A percentile compares a stretch with the other conserved stretches of the same genome.
phyloP scores from a whole-genome alignment of 2,888 invertebrate species.

The Drosophila neutralis region DNA sequence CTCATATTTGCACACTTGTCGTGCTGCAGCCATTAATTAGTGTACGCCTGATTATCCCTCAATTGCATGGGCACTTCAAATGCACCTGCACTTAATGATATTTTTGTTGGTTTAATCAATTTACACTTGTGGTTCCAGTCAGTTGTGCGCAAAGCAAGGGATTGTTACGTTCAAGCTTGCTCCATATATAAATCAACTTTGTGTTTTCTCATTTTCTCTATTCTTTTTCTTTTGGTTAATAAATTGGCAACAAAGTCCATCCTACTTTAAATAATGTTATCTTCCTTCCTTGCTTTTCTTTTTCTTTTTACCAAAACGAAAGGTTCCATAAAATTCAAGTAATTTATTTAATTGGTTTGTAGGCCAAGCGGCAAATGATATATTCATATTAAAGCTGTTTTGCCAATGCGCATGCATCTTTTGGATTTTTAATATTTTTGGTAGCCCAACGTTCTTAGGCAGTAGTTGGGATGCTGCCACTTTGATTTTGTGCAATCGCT shows the following conservation, averaged over 20 bases:
- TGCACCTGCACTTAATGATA: not conserved
- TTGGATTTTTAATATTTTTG: conserved; percentile 45
- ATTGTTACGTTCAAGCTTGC: not conserved
- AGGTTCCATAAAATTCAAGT: not conserved
- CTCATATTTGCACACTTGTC: conserved; percentile 8
- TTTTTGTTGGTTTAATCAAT: not conserved
- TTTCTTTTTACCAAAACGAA: not conserved
- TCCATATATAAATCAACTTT: not conserved
- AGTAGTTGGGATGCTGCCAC: conserved; percentile 38
- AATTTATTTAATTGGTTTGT: not conserved
- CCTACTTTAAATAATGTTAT: not conserved
- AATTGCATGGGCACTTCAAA: conserved; percentile 33
- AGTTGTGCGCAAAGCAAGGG: not conserved
- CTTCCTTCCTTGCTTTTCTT: not conserved
- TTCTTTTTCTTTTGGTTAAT: not conserved
- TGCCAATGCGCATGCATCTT: conserved; percentile 30
- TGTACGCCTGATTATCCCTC: conserved; percentile 29
- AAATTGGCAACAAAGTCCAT: not conserved
- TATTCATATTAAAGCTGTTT: not conserved
- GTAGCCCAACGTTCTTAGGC: conserved; percentile 21
- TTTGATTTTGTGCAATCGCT: conserved; percentile 76
- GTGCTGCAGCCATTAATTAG: conserved; percentile 63
- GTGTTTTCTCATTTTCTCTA: not conserved
- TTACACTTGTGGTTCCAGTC: not conserved
- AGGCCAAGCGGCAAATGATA: not conserved